Evolutionary conservation across 2,888 invertebrate genomes (phyloP).

Genomic region (Athalia cordata): DNA sequence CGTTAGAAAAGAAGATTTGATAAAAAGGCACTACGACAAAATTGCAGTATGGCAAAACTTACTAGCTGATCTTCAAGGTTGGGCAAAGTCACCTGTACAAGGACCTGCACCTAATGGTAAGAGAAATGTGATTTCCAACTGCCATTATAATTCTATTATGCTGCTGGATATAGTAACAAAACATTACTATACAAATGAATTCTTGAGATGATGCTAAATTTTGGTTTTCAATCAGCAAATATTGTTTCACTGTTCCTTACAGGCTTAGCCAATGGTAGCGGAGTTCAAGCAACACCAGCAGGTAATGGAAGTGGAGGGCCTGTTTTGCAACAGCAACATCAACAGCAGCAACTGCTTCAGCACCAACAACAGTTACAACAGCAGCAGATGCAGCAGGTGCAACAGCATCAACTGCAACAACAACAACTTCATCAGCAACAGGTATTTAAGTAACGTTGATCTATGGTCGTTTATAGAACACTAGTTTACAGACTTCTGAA

Average conservation of each 20-base stretch:
- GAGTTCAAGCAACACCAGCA: slow-evolving; percentile 63
- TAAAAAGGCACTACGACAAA: slow-evolving; percentile 92
- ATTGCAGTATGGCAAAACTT: slow-evolving; percentile 93
- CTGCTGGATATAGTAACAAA: too few relatives aligned
- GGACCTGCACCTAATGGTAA: slow-evolving; percentile 71
- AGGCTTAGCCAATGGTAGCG: slow-evolving; percentile 67
- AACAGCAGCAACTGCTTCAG: slow-evolving; percentile 62
- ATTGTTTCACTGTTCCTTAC: neutral
- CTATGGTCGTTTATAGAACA: neutral
- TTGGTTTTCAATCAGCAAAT: slow-evolving; percentile 38
- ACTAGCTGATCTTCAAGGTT: slow-evolving; percentile 84
- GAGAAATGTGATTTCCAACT: neutral
- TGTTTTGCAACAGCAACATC: slow-evolving; percentile 67
- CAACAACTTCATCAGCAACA: slow-evolving; percentile 78
- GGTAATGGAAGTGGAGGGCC: slow-evolving; percentile 61
- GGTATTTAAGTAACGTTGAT: slow-evolving; percentile 68
- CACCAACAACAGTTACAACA: slow-evolving; percentile 68
- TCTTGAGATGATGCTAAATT: neutral
- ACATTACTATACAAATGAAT: too few relatives aligned
- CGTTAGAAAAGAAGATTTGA: slow-evolving; percentile 90
- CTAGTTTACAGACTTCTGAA: slow-evolving; percentile 3
- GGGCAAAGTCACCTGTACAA: slow-evolving; percentile 74
- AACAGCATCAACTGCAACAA: slow-evolving; percentile 74
- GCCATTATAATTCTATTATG: neutral
- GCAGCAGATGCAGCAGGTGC: slow-evolving; percentile 77